Percentiles rank a stretch among this genome's conserved stretches.
These are phyloP conservation scores for Botia almorhae DNA, from an alignment of 2,797 vertebrate species.

Conservation along the genomic window DNA sequence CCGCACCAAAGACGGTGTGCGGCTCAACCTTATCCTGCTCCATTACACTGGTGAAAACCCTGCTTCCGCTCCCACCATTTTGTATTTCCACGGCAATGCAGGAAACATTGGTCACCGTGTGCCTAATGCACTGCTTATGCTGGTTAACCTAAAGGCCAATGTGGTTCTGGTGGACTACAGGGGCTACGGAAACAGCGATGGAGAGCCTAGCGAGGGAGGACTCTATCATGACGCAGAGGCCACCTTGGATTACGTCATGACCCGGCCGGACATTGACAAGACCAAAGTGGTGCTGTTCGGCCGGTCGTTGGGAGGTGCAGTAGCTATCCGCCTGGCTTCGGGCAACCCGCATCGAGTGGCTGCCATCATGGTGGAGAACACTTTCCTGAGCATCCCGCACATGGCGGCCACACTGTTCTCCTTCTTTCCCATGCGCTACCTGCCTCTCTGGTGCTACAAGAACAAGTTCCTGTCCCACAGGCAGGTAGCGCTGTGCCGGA, in stretches of 20 bases:
- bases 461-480: conserved; percentile 97
- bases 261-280: conserved; percentile 94
- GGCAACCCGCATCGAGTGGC: conserved; percentile 94
- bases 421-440: conserved; percentile 93
- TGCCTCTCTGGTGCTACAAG: conserved; percentile 98
- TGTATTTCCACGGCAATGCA: conserved; percentile 98
- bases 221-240: conserved; percentile 94
- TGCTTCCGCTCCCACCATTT: conserved; percentile 88
- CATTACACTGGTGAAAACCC: conserved; percentile 91
- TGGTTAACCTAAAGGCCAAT: conserved; percentile 97
- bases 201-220: conserved; percentile 93
- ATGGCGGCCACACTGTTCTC: conserved; percentile 98
- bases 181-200: conserved; percentile 97
- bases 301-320: conserved; percentile 94
- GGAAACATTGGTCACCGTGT: conserved; percentile 97
- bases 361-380: conserved; percentile 96
- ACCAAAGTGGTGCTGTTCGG: conserved; percentile 97
- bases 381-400: conserved; percentile 98
- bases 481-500: conserved; percentile 91
- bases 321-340: conserved; percentile 93
- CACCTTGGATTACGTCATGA: conserved; percentile 95
- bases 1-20: conserved; percentile 94
- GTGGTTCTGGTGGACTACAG: conserved; percentile 95
- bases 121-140: conserved; percentile 95
- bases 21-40: conserved; percentile 94